Percentiles rank a stretch among this genome's conserved stretches.
Conservation (phyloP, 2,888 invertebrate species). For the Polyploca ridens region DNA sequence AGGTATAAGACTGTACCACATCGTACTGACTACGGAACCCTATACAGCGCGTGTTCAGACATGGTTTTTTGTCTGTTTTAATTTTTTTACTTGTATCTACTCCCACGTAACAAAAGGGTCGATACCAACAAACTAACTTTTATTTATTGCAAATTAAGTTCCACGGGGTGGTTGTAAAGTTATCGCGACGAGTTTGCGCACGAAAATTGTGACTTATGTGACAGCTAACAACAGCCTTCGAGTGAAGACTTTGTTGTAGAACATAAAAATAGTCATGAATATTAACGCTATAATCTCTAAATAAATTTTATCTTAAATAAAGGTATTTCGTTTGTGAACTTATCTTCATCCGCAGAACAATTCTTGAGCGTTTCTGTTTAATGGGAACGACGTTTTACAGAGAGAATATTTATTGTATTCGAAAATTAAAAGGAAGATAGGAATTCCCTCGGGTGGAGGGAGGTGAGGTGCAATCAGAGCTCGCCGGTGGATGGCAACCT, state of each 20-base stretch:
- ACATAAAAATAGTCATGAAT: neutral
- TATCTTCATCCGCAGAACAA: constrained; percentile 32
- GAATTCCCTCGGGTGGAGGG: constrained; percentile 62
- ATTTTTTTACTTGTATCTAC: too few species aligned
- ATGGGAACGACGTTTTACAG: constrained; percentile 55
- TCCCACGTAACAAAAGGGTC: neutral
- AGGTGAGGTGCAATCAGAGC: constrained; percentile 75
- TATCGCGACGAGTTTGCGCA: constrained; percentile 9
- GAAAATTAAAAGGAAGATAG: constrained; percentile 79
- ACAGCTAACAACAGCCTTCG: constrained; percentile 13
- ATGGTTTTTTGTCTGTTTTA: too few species aligned
- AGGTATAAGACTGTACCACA: too few species aligned
- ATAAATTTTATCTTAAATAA: neutral
- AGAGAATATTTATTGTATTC: constrained; percentile 79
- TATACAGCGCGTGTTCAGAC: too few species aligned
- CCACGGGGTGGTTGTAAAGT: constrained; percentile 6
- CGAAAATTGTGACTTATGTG: constrained; percentile 14
- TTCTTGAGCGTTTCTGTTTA: constrained; percentile 49
- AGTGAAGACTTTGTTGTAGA: constrained; percentile 9
- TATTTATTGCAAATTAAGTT: constrained; percentile 12
- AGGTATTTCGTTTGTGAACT: constrained; percentile 9
- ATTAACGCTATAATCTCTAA: neutral
- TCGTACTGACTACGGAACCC: too few species aligned
- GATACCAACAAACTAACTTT: constrained; percentile 11
- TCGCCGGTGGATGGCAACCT: constrained; percentile 77